Evolutionary conservation across 30 jellyfish, hydroid and myxozoan species (phyloP).

Genomic region (Catostylus mosaicus): DNA sequence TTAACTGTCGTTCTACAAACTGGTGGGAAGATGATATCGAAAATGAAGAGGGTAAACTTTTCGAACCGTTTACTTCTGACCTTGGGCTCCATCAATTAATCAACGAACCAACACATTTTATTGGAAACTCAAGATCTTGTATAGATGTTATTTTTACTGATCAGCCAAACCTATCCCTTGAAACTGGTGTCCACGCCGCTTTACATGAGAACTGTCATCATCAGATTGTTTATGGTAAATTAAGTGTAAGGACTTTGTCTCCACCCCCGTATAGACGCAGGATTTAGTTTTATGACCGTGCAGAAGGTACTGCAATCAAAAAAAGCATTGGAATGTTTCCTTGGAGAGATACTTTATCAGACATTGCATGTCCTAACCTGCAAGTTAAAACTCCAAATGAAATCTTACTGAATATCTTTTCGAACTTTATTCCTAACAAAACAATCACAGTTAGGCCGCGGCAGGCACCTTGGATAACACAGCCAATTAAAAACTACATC

Average conservation of each 20-base stretch:
- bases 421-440: slow-evolving; percentile 63
- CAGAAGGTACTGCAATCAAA: slow-evolving; percentile 26
- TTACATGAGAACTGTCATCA: slow-evolving; percentile 11
- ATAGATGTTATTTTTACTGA: slow-evolving; percentile 1
- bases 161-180: slow-evolving; percentile 11
- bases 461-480: slow-evolving; percentile 72
- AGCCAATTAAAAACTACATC: slow-evolving; percentile 41
- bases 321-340: slow-evolving; percentile 51
- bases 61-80: too few species aligned
- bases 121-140: slow-evolving; percentile 2
- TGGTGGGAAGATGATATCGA: slow-evolving; percentile 45
- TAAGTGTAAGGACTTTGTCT: slow-evolving; percentile 9
- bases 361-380: slow-evolving; percentile 47
- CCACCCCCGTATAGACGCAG: slow-evolving; percentile 23
- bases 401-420: slow-evolving; percentile 47
- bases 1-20: neutral
- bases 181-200: slow-evolving; percentile 18
- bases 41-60: slow-evolving; percentile 24
- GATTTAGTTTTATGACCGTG: slow-evolving; percentile 23
- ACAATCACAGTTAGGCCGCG: slow-evolving; percentile 43
- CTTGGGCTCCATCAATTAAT: slow-evolving; percentile 32
- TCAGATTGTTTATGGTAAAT: too few species aligned
- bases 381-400: slow-evolving; percentile 34
- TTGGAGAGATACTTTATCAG: slow-evolving; percentile 35
- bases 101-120: too few species aligned